These are phyloP conservation scores for Turritopsis dohrnii DNA, from an alignment of 30 jellyfish, hydroid and myxozoan species.

Conservation along the genomic window DNA sequence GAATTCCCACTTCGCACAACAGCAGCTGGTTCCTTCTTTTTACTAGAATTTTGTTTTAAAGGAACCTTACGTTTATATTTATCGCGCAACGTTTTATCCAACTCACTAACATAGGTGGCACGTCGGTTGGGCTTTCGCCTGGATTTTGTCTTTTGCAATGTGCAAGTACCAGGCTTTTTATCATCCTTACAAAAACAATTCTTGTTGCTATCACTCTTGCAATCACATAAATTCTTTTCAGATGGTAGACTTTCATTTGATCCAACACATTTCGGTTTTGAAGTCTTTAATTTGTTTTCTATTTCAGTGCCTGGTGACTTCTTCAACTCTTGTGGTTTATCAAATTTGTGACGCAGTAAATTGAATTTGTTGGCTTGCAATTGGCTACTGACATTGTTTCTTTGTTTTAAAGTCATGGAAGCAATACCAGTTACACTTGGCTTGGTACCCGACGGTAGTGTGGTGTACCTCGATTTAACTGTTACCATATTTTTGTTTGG, in stretches of 20 bases:
- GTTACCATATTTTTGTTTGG: constrained; percentile 1
- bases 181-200: constrained; percentile 13
- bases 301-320: background rate
- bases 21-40: background rate
- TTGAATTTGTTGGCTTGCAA: background rate
- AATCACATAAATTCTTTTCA: background rate
- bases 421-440: background rate
- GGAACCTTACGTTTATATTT: constrained; percentile 39
- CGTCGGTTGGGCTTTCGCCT: constrained; percentile 75
- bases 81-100: constrained; percentile 55
- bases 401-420: background rate
- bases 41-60: constrained; percentile 10
- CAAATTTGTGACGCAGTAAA: background rate
- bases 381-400: background rate
- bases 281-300: background rate
- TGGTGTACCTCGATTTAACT: background rate
- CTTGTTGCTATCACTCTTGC: constrained; percentile 13
- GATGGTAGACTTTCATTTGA: background rate
- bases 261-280: background rate
- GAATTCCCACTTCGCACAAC: background rate
- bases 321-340: background rate
- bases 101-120: constrained; percentile 84
- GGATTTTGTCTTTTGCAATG: constrained; percentile 58
- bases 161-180: constrained; percentile 5
- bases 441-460: background rate